phyloP scores from a whole-genome alignment of 1,140 invertebrate species.

The Lepidurus arcticus region DNA sequence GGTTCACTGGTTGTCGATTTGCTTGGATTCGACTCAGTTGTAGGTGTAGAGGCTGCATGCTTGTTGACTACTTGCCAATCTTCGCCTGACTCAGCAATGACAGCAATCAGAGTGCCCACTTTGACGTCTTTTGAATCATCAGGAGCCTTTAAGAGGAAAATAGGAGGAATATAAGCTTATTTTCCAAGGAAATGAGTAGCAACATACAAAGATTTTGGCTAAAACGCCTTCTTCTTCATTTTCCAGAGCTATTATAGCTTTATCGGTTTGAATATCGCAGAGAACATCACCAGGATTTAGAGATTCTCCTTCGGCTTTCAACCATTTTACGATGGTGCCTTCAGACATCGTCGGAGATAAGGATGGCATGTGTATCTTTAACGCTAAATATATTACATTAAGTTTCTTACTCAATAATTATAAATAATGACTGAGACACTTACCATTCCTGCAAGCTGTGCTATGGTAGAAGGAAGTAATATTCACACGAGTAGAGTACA shows the following conservation, averaged over 20 bases:
- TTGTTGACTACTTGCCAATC: slow-evolving; percentile 59
- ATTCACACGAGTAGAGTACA: neutral
- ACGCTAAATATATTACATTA: slow-evolving; percentile 5
- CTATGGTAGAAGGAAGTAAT: neutral
- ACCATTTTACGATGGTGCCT: slow-evolving; percentile 57
- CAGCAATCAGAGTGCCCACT: slow-evolving; percentile 78
- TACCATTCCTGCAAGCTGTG: neutral
- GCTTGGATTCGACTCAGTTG: slow-evolving; percentile 26
- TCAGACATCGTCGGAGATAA: slow-evolving; percentile 58
- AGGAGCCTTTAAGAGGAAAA: slow-evolving; percentile 47
- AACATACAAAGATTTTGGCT: slow-evolving; percentile 54
- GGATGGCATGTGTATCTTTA: slow-evolving; percentile 51
- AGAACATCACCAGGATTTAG: slow-evolving; percentile 53
- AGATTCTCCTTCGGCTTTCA: slow-evolving; percentile 56
- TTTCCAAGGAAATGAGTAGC: neutral
- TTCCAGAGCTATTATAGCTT: slow-evolving; percentile 55
- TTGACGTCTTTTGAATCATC: slow-evolving; percentile 75
- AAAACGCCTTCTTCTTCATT: slow-evolving; percentile 55
- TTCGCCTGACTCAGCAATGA: slow-evolving; percentile 74
- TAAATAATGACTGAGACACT: neutral
- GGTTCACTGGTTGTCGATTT: slow-evolving; percentile 26
- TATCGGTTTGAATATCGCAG: slow-evolving; percentile 60
- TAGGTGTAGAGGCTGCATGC: neutral
- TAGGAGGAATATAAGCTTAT: slow-evolving; percentile 27
- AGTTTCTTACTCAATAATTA: neutral